Percentiles rank a stretch among this genome's conserved stretches.
Evolutionary conservation across 1,140 invertebrate genomes (phyloP).

Genomic region (Latrodectus geometricus): DNA sequence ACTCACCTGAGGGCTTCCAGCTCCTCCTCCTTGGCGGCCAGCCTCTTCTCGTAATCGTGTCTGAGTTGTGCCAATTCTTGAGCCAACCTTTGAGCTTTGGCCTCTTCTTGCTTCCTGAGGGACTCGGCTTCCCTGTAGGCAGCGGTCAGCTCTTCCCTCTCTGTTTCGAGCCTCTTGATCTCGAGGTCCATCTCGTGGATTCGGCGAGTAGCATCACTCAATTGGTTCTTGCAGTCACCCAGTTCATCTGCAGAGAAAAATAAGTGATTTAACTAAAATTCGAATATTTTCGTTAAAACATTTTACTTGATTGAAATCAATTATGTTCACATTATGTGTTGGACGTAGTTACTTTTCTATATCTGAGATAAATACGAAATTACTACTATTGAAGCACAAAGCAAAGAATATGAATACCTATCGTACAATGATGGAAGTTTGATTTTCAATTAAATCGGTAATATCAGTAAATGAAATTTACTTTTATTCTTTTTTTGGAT

Average conservation of each 20-base stretch:
- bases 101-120: conserved; percentile 93
- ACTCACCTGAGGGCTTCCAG: conserved; percentile 89
- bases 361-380: too few species aligned
- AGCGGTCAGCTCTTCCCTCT: conserved; percentile 94
- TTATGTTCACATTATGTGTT: too few species aligned
- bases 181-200: conserved; percentile 95
- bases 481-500: too few species aligned
- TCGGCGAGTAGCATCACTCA: conserved; percentile 91
- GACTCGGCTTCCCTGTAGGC: conserved; percentile 97
- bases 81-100: conserved; percentile 85
- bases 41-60: conserved; percentile 91
- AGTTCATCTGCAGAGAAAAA: conserved; percentile 81
- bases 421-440: too few species aligned
- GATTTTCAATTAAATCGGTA: too few species aligned
- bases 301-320: too few species aligned
- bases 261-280: neutral
- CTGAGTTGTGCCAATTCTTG: conserved; percentile 90
- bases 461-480: too few species aligned
- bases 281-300: too few species aligned
- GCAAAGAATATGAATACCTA: too few species aligned
- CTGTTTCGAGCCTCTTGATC: conserved; percentile 94
- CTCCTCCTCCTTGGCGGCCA: conserved; percentile 94
- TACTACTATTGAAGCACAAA: too few species aligned
- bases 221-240: conserved; percentile 87
- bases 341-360: too few species aligned